A percentile compares a stretch with the other conserved stretches of the same genome.
These are phyloP conservation scores for Zoanthus gigantus DNA, from an alignment of 92 coral and sea anemone genomes.

Conservation along the genomic window DNA sequence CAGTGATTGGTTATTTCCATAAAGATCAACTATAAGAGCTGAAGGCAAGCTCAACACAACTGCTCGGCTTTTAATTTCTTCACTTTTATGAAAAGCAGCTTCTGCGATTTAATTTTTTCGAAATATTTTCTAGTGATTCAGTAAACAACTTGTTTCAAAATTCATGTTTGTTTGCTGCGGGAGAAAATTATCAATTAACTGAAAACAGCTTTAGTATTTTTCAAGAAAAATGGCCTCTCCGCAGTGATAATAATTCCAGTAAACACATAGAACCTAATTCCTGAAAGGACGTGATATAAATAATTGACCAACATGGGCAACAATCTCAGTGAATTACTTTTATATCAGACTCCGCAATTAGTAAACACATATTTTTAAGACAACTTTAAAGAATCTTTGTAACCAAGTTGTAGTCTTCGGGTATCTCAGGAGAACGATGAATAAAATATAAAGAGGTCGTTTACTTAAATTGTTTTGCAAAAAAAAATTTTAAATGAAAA, in stretches of 20 bases:
- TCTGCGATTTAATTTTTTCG: background rate
- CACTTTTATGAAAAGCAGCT: background rate
- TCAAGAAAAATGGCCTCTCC: background rate
- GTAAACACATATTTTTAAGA: too few relatives aligned
- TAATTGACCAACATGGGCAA: too few relatives aligned
- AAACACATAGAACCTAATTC: background rate
- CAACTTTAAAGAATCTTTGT: too few relatives aligned
- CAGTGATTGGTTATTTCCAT: background rate
- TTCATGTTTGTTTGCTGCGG: background rate
- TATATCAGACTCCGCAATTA: too few relatives aligned
- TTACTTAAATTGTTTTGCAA: too few relatives aligned
- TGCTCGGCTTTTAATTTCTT: background rate
- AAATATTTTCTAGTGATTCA: slow-evolving; percentile 7
- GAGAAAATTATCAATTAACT: background rate
- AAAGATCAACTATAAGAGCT: background rate
- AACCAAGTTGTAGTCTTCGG: too few relatives aligned
- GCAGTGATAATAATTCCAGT: background rate
- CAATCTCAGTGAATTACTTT: too few relatives aligned
- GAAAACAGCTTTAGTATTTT: slow-evolving; percentile 24
- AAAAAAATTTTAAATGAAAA: background rate
- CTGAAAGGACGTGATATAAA: background rate
- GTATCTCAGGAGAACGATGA: too few relatives aligned
- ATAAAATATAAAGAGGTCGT: too few relatives aligned
- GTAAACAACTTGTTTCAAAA: background rate
- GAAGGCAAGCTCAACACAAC: background rate